These are phyloP conservation scores for Phylloscopus collybita DNA, from an alignment of 2,797 vertebrate genomes.

Conservation along the genomic window DNA sequence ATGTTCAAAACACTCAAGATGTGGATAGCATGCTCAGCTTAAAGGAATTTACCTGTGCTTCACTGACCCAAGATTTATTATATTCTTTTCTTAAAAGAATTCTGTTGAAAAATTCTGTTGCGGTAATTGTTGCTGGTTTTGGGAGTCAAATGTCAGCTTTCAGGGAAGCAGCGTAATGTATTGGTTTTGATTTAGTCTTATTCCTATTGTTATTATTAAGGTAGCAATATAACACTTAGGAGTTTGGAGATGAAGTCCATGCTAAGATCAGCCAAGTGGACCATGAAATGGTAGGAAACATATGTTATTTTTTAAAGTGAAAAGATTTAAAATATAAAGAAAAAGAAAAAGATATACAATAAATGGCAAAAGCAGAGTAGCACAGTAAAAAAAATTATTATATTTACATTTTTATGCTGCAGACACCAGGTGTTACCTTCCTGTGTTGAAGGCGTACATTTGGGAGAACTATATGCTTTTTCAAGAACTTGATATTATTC, in stretches of 20 bases:
- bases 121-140: neutral
- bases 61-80: neutral
- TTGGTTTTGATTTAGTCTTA: slow-evolving; percentile 35
- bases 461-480: slow-evolving; percentile 66
- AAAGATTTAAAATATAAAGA: slow-evolving; percentile 52
- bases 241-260: slow-evolving; percentile 19
- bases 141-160: slow-evolving; percentile 38
- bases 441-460: slow-evolving; percentile 54
- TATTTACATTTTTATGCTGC: slow-evolving; percentile 74
- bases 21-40: slow-evolving; percentile 3
- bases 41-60: slow-evolving; percentile 19
- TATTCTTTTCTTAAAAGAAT: slow-evolving; percentile 20
- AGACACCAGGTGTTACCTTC: slow-evolving; percentile 65
- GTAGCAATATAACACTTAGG: slow-evolving; percentile 25
- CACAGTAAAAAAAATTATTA: slow-evolving; percentile 60
- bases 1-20: neutral
- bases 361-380: slow-evolving; percentile 62
- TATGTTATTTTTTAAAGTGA: slow-evolving; percentile 59
- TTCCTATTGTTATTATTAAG: slow-evolving; percentile 6
- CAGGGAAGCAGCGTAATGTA: slow-evolving; percentile 29
- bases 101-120: slow-evolving; percentile 20
- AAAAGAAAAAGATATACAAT: slow-evolving; percentile 39
- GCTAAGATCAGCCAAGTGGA: slow-evolving; percentile 26
- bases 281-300: slow-evolving; percentile 17
- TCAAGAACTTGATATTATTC: slow-evolving; percentile 70